Evolutionary conservation across 2,888 invertebrate genomes (phyloP), one percentile per base, ranked within the genome.

Genomic region (Calameuta idolon): DNA sequence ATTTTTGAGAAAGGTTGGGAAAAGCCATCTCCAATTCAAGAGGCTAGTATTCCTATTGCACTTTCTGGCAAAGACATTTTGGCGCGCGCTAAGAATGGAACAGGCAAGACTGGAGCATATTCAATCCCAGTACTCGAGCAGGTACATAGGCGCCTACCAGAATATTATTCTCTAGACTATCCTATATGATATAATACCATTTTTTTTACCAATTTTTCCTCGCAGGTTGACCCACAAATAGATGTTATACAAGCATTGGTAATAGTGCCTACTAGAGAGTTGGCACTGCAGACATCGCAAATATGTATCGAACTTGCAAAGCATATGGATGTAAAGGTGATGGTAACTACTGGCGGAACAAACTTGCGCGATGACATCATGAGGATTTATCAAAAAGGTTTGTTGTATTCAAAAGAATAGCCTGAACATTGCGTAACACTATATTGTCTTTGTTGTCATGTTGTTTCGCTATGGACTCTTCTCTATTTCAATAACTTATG

Each of bases 1-100:
- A 99, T 99, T 91, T 99, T 99, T 92, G 99, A 99, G 92, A 99
- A 99, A 93, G 99, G 99, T 81, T 99, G 98, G 99, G 99, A 99
- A 92, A 98, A 98, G 92, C 99, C 99, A 78, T 98, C 98, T 82
- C 99, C 99, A 40, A 99, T 99, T 93, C 99, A 99, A 94, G 99
- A 99, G 94, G 98, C 98, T 89, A 97, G 99, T 91, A 99, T 99
- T 93, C 99, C 99, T 82, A 98, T 99, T 90, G 99, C 99, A 84
- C 94, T 99, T 87, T 97, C 98, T 89, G 99, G 99, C 89, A 96
- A 98, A 93, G 99, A 99, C 93, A 96, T 99, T 87, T 94, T 99
- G 89, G 99, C 99, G 81, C 95, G 99, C 92, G 99, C 99, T 87
- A 99, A 99, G 93, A 99, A 99, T 93, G 99, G 99, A 89, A 99